A percentile compares a stretch with the other conserved stretches of the same genome.
phyloP scores from a whole-genome alignment of 2,888 invertebrate genomes.

The Cerceris ruficornis region DNA sequence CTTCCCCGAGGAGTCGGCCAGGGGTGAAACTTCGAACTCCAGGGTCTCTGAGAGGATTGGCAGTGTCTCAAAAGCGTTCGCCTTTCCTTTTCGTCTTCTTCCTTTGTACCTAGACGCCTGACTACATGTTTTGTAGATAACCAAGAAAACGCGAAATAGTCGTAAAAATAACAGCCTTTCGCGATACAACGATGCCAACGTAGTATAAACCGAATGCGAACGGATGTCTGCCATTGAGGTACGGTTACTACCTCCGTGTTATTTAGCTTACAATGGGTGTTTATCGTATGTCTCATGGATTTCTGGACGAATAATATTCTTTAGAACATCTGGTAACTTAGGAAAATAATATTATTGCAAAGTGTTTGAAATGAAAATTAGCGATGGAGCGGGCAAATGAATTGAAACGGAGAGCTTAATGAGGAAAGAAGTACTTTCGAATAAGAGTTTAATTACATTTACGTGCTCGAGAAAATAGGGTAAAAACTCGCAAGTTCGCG shows the following conservation, averaged over 20 bases:
- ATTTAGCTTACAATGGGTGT: too few relatives aligned
- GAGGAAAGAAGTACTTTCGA: background rate
- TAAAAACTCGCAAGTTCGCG: too few relatives aligned
- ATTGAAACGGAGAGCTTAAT: too few relatives aligned
- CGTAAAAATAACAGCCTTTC: constrained; percentile 6
- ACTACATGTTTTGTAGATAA: constrained; percentile 33
- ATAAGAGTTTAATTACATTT: background rate
- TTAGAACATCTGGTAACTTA: too few relatives aligned
- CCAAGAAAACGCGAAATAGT: constrained; percentile 34
- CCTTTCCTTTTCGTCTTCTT: constrained; percentile 44
- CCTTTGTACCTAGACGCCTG: constrained; percentile 21
- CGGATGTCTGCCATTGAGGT: background rate
- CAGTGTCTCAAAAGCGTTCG: constrained; percentile 68
- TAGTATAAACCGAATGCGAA: background rate
- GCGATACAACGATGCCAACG: background rate
- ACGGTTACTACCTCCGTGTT: background rate
- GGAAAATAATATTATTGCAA: too few relatives aligned
- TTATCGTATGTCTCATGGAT: too few relatives aligned
- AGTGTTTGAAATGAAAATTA: too few relatives aligned
- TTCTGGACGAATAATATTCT: too few relatives aligned
- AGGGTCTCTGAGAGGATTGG: constrained; percentile 61
- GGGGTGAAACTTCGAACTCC: constrained; percentile 43
- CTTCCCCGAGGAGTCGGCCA: constrained; percentile 18
- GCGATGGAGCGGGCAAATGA: too few relatives aligned
- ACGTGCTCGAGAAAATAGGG: too few relatives aligned